Evolutionary conservation across 2,797 vertebrate genomes (phyloP).

Genomic region (Amazona ochrocephala): DNA sequence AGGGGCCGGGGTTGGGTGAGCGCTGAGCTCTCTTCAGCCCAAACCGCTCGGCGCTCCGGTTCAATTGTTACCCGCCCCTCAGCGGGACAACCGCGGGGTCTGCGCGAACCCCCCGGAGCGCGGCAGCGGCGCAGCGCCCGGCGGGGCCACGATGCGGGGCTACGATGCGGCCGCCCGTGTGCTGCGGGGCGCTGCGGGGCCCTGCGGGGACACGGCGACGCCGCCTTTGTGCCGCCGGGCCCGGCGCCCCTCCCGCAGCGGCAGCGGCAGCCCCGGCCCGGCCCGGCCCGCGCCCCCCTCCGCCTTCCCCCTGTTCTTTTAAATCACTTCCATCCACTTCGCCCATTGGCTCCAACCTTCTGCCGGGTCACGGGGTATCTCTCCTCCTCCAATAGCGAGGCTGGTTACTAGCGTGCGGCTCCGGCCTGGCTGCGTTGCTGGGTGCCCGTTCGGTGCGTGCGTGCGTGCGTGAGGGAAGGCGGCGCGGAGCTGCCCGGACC

Average conservation of each 20-base stretch:
- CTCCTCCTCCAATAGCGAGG: constrained; percentile 62
- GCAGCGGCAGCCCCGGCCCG: too few species aligned
- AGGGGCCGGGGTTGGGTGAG: too few species aligned
- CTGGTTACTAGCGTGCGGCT: constrained; percentile 79
- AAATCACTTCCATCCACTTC: constrained; percentile 32
- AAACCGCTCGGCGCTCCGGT: rapidly evolving
- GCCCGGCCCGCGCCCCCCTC: not conserved
- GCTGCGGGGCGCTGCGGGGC: too few species aligned
- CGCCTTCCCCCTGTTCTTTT: constrained; percentile 2
- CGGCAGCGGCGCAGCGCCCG: too few species aligned
- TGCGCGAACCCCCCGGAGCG: too few species aligned
- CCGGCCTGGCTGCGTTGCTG: constrained; percentile 72
- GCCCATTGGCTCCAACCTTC: constrained; percentile 41
- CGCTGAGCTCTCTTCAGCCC: not conserved
- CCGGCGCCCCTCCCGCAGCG: not conserved
- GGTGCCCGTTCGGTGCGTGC: constrained; percentile 57
- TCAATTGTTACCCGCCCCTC: not conserved
- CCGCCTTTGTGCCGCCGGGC: not conserved
- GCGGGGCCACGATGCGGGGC: too few species aligned
- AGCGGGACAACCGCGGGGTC: too few species aligned
- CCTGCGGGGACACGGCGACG: too few species aligned
- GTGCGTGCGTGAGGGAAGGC: constrained; percentile 27
- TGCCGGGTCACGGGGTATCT: not conserved
- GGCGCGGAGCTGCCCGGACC: not conserved
- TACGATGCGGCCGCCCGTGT: too few species aligned